Percentiles rank a stretch among this genome's conserved stretches.
Conservation (phyloP, 2,113 vertebrate genomes). For the Phyllostomus hastatus region DNA sequence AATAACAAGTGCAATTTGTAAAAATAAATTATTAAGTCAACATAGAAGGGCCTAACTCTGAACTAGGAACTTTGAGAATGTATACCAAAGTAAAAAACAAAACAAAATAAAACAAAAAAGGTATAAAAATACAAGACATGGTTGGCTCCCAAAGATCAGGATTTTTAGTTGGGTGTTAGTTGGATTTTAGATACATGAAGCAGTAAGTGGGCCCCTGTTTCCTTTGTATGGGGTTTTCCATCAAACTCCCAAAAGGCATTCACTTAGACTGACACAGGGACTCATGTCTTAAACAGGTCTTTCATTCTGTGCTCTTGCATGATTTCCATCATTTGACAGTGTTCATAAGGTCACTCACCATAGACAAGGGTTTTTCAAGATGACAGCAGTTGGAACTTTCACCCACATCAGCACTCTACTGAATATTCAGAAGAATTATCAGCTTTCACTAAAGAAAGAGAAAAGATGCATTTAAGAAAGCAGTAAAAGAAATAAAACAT, state of each 20-base stretch:
- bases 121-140: not conserved
- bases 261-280: not conserved
- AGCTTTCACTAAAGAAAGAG: not conserved
- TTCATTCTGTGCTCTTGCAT: not conserved
- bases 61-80: not conserved
- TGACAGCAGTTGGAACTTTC: not conserved
- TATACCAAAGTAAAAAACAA: not conserved
- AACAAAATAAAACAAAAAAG: not conserved
- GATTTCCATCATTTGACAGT: not conserved
- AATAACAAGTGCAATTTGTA: not conserved
- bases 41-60: not conserved
- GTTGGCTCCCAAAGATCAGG: not conserved
- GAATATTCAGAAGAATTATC: not conserved
- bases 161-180: not conserved
- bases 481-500: not conserved
- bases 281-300: not conserved
- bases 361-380: not conserved
- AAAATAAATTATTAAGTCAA: slow-evolving; percentile 4
- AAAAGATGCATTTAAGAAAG: not conserved
- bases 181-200: not conserved
- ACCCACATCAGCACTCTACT: not conserved
- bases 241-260: not conserved
- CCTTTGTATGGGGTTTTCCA: not conserved
- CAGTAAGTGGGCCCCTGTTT: not conserved
- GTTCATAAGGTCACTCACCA: not conserved